Percentiles rank a stretch among this genome's conserved stretches.
Evolutionary conservation across 2,888 invertebrate species (phyloP).

Genomic region (Hipparchia sbordonii): DNA sequence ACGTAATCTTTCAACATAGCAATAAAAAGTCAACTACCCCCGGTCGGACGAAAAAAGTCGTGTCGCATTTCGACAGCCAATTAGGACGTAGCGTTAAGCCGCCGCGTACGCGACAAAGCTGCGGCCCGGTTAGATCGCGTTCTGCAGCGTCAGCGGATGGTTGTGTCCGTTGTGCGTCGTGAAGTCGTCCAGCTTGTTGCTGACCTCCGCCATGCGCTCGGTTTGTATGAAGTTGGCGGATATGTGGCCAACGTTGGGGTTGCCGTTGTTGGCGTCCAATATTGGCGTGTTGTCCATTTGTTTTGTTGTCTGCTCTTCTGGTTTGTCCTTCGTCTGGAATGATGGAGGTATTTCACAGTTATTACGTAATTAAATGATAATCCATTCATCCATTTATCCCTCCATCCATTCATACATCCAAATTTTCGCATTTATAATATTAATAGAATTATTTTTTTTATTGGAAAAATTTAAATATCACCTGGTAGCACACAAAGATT

Average conservation of each 20-base stretch:
- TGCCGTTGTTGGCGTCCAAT: constrained; percentile 61
- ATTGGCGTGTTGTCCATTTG: constrained; percentile 47
- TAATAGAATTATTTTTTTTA: no score
- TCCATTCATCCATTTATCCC: no score
- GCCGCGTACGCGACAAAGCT: background rate
- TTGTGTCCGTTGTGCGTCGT: constrained; percentile 69
- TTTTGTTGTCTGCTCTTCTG: constrained; percentile 52
- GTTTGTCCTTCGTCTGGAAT: constrained; percentile 65
- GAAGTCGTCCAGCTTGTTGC: constrained; percentile 63
- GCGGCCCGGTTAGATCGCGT: constrained; percentile 62
- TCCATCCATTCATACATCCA: no score
- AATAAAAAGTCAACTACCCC: no score
- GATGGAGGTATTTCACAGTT: background rate
- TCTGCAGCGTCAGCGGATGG: constrained; percentile 73
- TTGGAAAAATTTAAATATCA: no score
- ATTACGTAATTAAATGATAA: background rate
- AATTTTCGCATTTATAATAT: no score
- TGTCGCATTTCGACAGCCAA: no score
- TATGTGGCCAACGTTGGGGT: constrained; percentile 58
- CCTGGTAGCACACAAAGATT: no score
- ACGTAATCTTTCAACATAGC: no score
- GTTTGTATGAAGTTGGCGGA: constrained; percentile 71
- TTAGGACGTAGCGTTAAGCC: no score
- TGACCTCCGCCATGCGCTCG: constrained; percentile 59
- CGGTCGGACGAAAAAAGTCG: no score